Evolutionary conservation across 2,113 vertebrate genomes (phyloP).

Genomic region (Corvus cornix): DNA sequence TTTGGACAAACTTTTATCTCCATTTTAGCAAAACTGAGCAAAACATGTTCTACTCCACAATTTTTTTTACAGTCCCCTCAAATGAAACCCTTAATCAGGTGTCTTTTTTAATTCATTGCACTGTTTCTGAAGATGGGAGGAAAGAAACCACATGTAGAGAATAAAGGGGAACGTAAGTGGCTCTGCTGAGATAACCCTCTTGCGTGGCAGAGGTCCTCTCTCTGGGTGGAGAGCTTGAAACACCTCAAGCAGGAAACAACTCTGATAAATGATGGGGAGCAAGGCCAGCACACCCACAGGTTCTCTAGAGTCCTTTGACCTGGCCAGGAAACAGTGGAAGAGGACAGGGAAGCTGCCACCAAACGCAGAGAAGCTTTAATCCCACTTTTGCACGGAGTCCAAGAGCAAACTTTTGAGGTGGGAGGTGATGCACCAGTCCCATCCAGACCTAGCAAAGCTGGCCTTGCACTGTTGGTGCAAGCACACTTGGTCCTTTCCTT

Average conservation of each 20-base stretch:
- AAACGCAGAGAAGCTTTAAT: neutral
- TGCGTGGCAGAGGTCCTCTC: neutral
- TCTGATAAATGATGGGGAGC: neutral
- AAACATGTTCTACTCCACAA: neutral
- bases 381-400: neutral
- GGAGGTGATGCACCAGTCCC: neutral
- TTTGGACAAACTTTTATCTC: neutral
- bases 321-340: neutral
- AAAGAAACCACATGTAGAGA: neutral
- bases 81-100: neutral
- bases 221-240: neutral
- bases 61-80: neutral
- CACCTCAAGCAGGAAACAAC: neutral
- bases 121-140: neutral
- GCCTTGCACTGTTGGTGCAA: neutral
- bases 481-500: neutral
- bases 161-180: neutral
- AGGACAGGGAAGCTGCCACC: neutral
- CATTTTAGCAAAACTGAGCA: neutral
- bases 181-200: neutral
- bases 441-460: neutral
- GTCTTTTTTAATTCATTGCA: fast-evolving
- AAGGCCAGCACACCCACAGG: neutral
- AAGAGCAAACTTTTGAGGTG: neutral
- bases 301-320: neutral